Percentiles rank a stretch among this genome's conserved stretches.
Conservation (phyloP, 2,797 vertebrate genomes). For the Rachycentron canadum region DNA sequence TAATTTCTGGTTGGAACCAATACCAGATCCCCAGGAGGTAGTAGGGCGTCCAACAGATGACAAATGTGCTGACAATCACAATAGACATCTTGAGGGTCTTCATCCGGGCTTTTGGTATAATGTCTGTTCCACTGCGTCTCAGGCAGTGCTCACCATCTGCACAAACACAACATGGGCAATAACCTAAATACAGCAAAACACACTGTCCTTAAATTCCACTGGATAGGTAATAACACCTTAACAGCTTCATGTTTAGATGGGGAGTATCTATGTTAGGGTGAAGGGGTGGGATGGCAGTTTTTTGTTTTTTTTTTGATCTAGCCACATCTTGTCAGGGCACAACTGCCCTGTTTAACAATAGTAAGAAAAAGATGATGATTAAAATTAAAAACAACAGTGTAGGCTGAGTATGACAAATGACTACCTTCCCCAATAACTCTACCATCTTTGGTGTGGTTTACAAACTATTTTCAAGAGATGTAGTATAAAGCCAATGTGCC, state of each 20-base stretch:
- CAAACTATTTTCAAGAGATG: no score
- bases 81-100: conserved; percentile 93
- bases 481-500: no score
- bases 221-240: not conserved
- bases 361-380: no score
- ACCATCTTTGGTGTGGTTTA: no score
- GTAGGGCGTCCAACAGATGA: conserved; percentile 91
- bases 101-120: conserved; percentile 89
- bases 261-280: no score
- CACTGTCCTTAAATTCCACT: not conserved
- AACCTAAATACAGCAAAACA: not conserved
- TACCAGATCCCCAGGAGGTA: conserved; percentile 92
- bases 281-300: no score
- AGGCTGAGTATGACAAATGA: no score
- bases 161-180: conserved; percentile 14
- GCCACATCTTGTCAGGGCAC: no score
- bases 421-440: no score
- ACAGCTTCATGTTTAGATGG: not conserved
- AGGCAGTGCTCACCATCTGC: conserved; percentile 76
- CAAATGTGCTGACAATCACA: conserved; percentile 89
- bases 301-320: no score
- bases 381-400: no score
- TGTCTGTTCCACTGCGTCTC: conserved; percentile 80
- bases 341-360: no score
- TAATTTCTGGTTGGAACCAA: conserved; percentile 90